These are phyloP conservation scores for Mycetomoellerius zeteki DNA, from an alignment of 1,140 invertebrate species.

Conservation along the genomic window DNA sequence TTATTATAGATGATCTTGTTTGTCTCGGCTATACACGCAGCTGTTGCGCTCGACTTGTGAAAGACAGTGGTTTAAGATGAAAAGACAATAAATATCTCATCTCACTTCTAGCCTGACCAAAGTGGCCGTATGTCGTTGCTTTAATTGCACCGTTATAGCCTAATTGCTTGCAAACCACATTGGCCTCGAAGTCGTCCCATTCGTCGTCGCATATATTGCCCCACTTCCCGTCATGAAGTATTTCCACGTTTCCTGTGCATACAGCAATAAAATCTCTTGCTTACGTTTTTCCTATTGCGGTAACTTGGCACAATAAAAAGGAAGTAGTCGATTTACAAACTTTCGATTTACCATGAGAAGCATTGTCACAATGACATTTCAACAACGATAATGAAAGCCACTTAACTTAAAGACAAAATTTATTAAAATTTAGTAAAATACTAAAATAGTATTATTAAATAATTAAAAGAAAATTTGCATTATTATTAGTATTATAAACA, in stretches of 20 bases:
- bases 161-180: conserved; percentile 93
- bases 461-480: not conserved
- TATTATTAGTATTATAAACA: not conserved
- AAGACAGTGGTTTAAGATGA: conserved; percentile 15
- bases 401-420: not conserved
- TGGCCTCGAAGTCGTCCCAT: conserved; percentile 94
- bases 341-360: not conserved
- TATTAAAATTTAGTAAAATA: not conserved
- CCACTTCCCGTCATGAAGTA: conserved; percentile 94
- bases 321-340: conserved; percentile 21
- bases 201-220: conserved; percentile 97
- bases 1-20: not conserved
- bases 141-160: conserved; percentile 89
- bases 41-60: conserved; percentile 7
- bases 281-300: conserved; percentile 43
- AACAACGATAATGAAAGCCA: not conserved
- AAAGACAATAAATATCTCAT: conserved; percentile 70
- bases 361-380: not conserved
- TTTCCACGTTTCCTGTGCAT: conserved; percentile 94
- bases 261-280: conserved; percentile 62
- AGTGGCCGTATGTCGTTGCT: conserved; percentile 91
- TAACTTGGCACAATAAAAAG: conserved; percentile 18
- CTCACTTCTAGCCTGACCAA: conserved; percentile 92
- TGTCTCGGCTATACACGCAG: not conserved
- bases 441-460: not conserved